Base-by-base conservation (phyloP, 2,113 vertebrate genomes). In the Hydropotes inermis region DNA sequence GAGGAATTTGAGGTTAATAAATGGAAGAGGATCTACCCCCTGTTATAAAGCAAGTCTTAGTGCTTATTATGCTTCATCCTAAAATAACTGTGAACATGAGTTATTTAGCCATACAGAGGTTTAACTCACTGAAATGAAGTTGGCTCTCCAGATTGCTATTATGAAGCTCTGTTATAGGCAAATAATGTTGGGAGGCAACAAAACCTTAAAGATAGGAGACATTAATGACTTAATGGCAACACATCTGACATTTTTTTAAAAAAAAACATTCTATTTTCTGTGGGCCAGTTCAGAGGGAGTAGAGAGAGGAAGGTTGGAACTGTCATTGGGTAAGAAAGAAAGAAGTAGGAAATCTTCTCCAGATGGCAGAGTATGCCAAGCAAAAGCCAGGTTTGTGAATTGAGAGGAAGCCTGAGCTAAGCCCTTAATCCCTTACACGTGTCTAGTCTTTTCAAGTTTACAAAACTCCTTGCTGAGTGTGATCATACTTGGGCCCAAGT, bases 401-500 rank as follows among this genome's bases (percentile, higher is more conserved):
- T 94, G 83, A 97, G 86, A 97, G 79, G 84, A 52, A 97, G 76
- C 76, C 93, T 97, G 57, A 97, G 96, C 93, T 97, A 97, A 98
- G 70, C 86, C 83, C 91, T 97, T 97, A 97, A 98, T 97, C 97
- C 86, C 67, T 91, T 97, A 96, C 94, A 97, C 10, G 9, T 91
- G 79, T 98, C 86, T 96, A 50, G 60, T 95, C 89, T 93, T 96
- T 97, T 97, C 89, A 97, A 55, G 79, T 97, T 97, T 96, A 81
- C 70, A 97, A 90, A 95, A 36, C 64, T 93, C 39, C 86, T 89
- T 91, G 61, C 52, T 97, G 55, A 83, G 47, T 89, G 57, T 94
- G 93, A 97, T 94, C 45, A 54, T 84, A 87, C 89, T 94, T 84
- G 79, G 82, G 33, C 67, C 58, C 88, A 90, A 97, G n/a, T 91